These are phyloP conservation scores for Phalacrocorax carbo DNA, from an alignment of 2,113 vertebrate genomes.

Conservation along the genomic window DNA sequence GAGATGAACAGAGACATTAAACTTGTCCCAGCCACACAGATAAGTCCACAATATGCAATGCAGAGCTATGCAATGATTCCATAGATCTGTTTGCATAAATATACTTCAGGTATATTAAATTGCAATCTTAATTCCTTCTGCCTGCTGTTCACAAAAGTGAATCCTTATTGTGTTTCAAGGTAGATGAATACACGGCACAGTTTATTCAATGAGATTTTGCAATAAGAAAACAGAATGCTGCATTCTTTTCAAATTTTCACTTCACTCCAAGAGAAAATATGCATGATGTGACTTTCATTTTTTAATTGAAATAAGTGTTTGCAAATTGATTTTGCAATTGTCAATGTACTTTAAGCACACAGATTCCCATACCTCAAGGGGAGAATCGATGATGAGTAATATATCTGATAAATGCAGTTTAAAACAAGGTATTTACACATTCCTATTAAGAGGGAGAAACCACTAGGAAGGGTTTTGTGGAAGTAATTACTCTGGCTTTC, in stretches of 20 bases:
- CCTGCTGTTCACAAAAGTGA: neutral
- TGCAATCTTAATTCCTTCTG: neutral
- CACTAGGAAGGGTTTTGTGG: slow-evolving; percentile 37
- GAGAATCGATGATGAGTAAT: neutral
- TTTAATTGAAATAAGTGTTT: neutral
- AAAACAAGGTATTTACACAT: neutral
- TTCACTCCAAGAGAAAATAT: neutral
- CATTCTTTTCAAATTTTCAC: neutral
- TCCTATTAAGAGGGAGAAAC: neutral
- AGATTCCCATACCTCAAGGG: neutral
- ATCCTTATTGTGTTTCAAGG: neutral
- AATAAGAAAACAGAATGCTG: neutral
- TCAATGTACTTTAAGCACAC: neutral
- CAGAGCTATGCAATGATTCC: neutral
- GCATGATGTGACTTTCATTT: neutral
- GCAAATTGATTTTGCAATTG: neutral
- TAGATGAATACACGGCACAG: neutral
- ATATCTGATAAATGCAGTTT: neutral
- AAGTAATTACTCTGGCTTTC: slow-evolving; percentile 45
- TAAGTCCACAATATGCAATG: neutral
- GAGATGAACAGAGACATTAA: neutral
- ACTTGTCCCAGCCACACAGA: neutral
- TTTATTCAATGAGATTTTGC: neutral
- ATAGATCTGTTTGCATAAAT: neutral
- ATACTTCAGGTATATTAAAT: neutral